phyloP scores from a whole-genome alignment of 2,888 invertebrate genomes.

The Lasioglossum calceatum region DNA sequence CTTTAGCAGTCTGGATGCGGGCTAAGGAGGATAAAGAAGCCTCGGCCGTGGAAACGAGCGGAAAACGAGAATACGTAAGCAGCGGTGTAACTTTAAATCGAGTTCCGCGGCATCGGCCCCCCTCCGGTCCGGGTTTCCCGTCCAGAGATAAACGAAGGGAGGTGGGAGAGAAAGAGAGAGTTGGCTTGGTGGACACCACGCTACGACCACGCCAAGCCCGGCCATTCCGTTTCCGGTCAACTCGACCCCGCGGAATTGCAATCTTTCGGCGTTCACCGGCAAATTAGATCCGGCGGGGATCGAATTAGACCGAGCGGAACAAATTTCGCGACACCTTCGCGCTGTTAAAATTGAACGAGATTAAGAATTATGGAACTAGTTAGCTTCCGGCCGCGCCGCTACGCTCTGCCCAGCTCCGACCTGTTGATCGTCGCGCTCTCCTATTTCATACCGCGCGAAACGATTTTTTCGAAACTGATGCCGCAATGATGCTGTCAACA shows the following conservation, averaged over 20 bases:
- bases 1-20: conserved; percentile 63
- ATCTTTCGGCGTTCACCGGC: conserved; percentile 18
- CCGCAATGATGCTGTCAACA: not conserved
- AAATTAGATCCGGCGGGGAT: conserved; percentile 34
- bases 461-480: not conserved
- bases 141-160: conserved; percentile 30
- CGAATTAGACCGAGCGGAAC: conserved; percentile 45
- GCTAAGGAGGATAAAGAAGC: conserved; percentile 66
- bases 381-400: not conserved
- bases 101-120: conserved; percentile 22
- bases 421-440: conserved; percentile 46
- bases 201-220: not conserved
- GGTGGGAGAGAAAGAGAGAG: not conserved
- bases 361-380: conserved; percentile 43
- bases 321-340: conserved; percentile 35
- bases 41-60: conserved; percentile 59
- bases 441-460: not conserved
- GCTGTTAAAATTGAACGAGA: conserved; percentile 34
- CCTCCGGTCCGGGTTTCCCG: not conserved
- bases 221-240: conserved; percentile 32
- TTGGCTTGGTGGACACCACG: not conserved
- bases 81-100: conserved; percentile 66
- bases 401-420: conserved; percentile 13
- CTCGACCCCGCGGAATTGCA: conserved; percentile 25
- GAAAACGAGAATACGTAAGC: conserved; percentile 69